Conservation (phyloP, 2,113 vertebrate species). For the Thunnus thynnus region DNA sequence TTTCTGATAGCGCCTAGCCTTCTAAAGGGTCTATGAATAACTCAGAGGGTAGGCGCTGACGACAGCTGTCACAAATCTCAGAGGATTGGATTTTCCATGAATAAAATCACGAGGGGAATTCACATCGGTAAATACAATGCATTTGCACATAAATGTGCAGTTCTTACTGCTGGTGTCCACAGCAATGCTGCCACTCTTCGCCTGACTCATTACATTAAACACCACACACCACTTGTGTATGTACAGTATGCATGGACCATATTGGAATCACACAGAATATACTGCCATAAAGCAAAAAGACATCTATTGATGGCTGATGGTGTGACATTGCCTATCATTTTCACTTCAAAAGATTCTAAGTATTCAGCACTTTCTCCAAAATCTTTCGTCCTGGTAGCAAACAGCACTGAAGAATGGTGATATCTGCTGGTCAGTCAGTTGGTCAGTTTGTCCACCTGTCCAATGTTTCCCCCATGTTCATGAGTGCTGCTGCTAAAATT, state of each 20-base stretch:
- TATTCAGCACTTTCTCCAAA: not conserved
- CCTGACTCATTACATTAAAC: conserved; percentile 43
- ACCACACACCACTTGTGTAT: not conserved
- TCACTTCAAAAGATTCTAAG: not conserved
- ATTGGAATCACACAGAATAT: conserved; percentile 1
- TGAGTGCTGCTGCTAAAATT: too few relatives aligned
- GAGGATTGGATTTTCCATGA: conserved; percentile 72
- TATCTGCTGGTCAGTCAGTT: not conserved
- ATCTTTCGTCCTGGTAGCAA: not conserved
- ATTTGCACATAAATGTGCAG: conserved; percentile 75
- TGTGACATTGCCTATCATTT: not conserved
- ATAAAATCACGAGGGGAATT: conserved; percentile 76
- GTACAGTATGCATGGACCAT: not conserved
- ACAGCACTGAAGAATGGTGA: not conserved
- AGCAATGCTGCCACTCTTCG: conserved; percentile 41
- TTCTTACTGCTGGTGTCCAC: conserved; percentile 46
- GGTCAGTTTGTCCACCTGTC: too few relatives aligned
- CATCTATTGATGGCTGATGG: not conserved
- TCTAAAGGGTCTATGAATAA: conserved; percentile 73
- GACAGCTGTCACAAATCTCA: conserved; percentile 58
- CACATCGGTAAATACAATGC: conserved; percentile 52
- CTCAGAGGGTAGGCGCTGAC: conserved; percentile 49
- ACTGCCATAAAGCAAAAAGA: not conserved
- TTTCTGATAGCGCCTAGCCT: conserved; percentile 57
- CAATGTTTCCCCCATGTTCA: too few relatives aligned